These are phyloP conservation scores for Edolisoma coerulescens DNA, from an alignment of 2,113 vertebrate species.

Conservation along the genomic window DNA sequence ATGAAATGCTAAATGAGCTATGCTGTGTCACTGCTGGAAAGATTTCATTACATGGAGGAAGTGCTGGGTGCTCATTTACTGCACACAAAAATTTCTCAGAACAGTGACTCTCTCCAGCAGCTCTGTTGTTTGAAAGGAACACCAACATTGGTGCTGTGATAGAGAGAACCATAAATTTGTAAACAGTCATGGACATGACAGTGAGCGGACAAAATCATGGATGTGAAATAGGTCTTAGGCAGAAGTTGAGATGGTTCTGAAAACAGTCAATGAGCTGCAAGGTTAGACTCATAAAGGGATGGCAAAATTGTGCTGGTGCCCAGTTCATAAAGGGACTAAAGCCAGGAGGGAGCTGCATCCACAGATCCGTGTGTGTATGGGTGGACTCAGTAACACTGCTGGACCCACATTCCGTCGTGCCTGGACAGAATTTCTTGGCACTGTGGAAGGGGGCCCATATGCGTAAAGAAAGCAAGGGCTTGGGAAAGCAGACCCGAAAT, in stretches of 20 bases:
- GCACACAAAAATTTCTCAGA: not conserved
- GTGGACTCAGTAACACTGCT: not conserved
- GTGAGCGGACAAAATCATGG: not conserved
- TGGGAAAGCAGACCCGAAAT: not conserved
- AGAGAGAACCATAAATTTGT: not conserved
- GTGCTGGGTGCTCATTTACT: not conserved
- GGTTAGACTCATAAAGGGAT: not conserved
- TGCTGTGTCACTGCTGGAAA: not conserved
- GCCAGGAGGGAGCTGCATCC: not conserved
- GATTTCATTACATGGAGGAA: not conserved
- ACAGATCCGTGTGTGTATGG: too few species aligned
- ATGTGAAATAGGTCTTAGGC: not conserved
- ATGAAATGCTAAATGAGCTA: not conserved
- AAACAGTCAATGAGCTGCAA: not conserved
- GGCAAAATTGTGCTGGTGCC: not conserved
- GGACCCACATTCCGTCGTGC: rapidly evolving
- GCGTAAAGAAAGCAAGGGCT: not conserved
- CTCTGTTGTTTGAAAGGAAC: not conserved
- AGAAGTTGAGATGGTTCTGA: not conserved
- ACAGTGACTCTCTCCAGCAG: not conserved
- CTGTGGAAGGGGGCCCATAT: not conserved
- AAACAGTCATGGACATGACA: not conserved
- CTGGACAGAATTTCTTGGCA: not conserved
- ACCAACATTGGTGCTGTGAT: not conserved
- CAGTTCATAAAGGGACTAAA: not conserved